phyloP scores from a whole-genome alignment of 37 sponge, comb jelly and placozoan species.

The Petrosia ficiformis region DNA sequence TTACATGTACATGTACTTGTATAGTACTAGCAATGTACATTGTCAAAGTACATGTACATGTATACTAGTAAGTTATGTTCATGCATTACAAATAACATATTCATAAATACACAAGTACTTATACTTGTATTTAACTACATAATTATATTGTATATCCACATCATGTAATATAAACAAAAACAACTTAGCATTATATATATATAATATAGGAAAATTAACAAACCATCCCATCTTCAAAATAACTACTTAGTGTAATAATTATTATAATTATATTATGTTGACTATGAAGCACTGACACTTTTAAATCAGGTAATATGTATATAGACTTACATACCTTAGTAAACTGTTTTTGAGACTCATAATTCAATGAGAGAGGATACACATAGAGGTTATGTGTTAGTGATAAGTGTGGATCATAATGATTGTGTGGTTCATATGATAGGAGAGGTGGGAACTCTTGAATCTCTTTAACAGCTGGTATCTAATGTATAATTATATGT shows the following conservation, averaged over 20 bases:
- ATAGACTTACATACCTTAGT: conserved; percentile 70
- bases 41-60: too few relatives aligned
- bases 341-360: conserved; percentile 74
- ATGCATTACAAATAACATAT: too few relatives aligned
- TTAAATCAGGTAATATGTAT: background rate
- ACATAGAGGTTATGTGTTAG: conserved; percentile 83
- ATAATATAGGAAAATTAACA: too few relatives aligned
- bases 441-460: conserved; percentile 81
- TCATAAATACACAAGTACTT: too few relatives aligned
- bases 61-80: too few relatives aligned
- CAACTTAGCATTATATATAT: too few relatives aligned
- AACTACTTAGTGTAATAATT: background rate
- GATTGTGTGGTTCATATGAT: conserved; percentile 58
- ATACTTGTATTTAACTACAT: too few relatives aligned
- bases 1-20: too few relatives aligned
- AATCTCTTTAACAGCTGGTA: conserved; percentile 55
- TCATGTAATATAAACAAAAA: too few relatives aligned
- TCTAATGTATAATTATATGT: background rate
- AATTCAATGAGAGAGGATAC: conserved; percentile 83
- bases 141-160: too few relatives aligned
- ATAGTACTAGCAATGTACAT: too few relatives aligned
- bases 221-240: background rate
- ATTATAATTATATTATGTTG: too few relatives aligned
- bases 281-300: background rate
- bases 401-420: conserved; percentile 56